phyloP scores from a whole-genome alignment of 2,797 vertebrate species.

The Sparus aurata region DNA sequence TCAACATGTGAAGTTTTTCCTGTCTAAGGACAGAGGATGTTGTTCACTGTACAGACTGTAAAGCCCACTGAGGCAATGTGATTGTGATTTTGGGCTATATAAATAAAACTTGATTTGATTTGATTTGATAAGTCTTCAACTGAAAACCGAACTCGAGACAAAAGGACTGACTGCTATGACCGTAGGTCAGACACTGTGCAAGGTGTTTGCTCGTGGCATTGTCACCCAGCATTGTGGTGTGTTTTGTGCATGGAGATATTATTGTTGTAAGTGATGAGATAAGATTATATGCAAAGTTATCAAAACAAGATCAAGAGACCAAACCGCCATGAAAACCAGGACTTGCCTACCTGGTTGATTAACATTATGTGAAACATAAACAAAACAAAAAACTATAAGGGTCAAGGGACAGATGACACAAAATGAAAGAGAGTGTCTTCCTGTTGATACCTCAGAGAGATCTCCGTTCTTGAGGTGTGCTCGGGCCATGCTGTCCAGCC shows the following conservation, averaged over 20 bases:
- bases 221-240: background rate
- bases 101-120: no score
- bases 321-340: no score
- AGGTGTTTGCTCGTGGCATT: background rate
- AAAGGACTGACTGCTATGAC: background rate
- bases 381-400: background rate
- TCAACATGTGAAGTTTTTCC: no score
- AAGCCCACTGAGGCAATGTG: no score
- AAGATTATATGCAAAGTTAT: background rate
- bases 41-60: no score
- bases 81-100: no score
- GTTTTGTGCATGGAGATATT: background rate
- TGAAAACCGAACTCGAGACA: background rate
- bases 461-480: slow-evolving; percentile 96
- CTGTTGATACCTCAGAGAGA: slow-evolving; percentile 90
- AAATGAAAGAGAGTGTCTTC: background rate
- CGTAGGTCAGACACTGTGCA: background rate
- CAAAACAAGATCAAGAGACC: background rate
- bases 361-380: background rate
- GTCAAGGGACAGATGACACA: rapidly evolving
- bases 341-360: background rate
- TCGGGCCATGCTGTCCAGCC: slow-evolving; percentile 98
- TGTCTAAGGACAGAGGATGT: no score
- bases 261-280: background rate
- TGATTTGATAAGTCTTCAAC: no score